phyloP scores from a whole-genome alignment of 2,888 invertebrate species.

The Callyntrura sp. region DNA sequence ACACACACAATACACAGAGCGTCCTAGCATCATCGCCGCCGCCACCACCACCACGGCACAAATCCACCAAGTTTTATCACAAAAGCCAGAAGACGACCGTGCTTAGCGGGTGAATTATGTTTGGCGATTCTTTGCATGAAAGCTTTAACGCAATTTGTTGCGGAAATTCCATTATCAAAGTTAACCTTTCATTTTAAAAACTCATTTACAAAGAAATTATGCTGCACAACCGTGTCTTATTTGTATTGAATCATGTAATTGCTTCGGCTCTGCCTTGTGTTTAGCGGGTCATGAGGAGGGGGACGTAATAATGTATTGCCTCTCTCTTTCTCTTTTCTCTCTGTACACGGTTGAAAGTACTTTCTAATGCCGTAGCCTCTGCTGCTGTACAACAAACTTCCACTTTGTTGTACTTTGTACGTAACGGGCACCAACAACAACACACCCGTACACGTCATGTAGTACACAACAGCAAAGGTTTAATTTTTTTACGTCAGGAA shows the following conservation, averaged over 20 bases:
- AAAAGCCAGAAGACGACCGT: slow-evolving; percentile 62
- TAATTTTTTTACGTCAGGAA: slow-evolving; percentile 24
- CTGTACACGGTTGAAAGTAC: too few species aligned
- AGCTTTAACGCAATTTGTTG: slow-evolving; percentile 40
- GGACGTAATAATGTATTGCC: not conserved
- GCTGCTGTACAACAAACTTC: not conserved
- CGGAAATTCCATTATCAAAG: slow-evolving; percentile 49
- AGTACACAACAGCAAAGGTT: not conserved
- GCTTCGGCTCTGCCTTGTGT: not conserved
- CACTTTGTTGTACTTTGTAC: too few species aligned
- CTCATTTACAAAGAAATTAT: slow-evolving; percentile 59
- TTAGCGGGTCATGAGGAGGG: slow-evolving; percentile 11
- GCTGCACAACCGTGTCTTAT: slow-evolving; percentile 39
- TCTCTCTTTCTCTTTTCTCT: not conserved
- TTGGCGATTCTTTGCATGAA: slow-evolving; percentile 49
- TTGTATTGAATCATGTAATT: slow-evolving; percentile 56
- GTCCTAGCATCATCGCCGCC: too few species aligned
- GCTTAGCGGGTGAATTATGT: slow-evolving; percentile 56
- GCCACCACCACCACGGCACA: not conserved
- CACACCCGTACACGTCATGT: too few species aligned
- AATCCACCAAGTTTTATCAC: slow-evolving; percentile 51
- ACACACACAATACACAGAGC: too few species aligned
- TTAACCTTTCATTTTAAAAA: slow-evolving; percentile 44
- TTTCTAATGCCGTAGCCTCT: not conserved
- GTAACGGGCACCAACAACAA: not conserved